Conservation (phyloP, 2,888 invertebrate genomes). For the Prosopocoilus inquinatus region DNA sequence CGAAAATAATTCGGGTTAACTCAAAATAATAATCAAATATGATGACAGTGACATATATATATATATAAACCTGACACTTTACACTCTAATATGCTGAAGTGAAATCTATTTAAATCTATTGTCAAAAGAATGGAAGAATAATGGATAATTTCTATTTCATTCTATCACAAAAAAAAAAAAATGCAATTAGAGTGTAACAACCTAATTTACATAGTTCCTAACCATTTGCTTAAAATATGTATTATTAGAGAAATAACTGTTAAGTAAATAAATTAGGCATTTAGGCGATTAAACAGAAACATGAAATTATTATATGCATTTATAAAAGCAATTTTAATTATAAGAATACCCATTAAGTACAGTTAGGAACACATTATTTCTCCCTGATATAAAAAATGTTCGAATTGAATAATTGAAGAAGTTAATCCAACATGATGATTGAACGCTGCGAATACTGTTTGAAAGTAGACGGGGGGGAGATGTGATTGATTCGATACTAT, state of each 20-base stretch:
- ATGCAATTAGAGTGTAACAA: too few species aligned
- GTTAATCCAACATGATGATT: neutral
- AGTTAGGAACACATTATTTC: conserved; percentile 32
- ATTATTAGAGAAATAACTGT: too few species aligned
- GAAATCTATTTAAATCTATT: neutral
- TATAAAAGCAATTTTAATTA: conserved; percentile 11
- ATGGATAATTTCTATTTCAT: neutral
- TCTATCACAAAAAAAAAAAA: neutral
- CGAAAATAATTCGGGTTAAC: too few species aligned
- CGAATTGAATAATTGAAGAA: conserved; percentile 1
- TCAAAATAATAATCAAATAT: too few species aligned
- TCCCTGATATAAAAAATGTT: conserved; percentile 23
- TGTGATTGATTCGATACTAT: neutral
- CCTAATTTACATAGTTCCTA: too few species aligned
- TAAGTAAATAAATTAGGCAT: too few species aligned
- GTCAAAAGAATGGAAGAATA: neutral
- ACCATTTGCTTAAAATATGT: too few species aligned
- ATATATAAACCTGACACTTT: too few species aligned
- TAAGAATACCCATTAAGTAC: conserved; percentile 29
- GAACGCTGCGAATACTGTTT: neutral
- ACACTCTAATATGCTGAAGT: neutral
- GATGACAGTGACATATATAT: too few species aligned
- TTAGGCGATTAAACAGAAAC: too few species aligned
- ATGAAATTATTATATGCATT: conserved; percentile 24
- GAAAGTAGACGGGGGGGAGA: neutral